phyloP scores from a whole-genome alignment of 2,113 vertebrate genomes.

The Orthochromis indermauri region DNA sequence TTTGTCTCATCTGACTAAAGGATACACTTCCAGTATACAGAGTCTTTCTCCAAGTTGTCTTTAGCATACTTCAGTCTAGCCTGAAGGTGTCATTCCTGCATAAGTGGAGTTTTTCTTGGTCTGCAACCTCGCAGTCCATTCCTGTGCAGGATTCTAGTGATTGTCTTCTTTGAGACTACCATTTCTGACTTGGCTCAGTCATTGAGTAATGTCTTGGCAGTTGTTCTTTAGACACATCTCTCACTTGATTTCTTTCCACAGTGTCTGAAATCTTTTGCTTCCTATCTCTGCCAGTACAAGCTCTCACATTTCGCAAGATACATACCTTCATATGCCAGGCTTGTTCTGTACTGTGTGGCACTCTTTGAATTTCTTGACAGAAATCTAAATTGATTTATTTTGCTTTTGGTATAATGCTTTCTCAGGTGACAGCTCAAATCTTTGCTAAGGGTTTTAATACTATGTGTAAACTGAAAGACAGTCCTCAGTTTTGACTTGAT shows the following conservation, averaged over 20 bases:
- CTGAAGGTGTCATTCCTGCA: background rate
- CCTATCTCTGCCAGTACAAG: background rate
- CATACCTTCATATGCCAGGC: background rate
- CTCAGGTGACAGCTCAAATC: background rate
- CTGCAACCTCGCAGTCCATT: background rate
- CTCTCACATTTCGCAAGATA: background rate
- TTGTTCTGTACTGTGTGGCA: background rate
- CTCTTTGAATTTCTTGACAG: background rate
- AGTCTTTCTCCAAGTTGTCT: background rate
- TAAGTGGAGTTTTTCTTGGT: background rate
- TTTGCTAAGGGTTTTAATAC: background rate
- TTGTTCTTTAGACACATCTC: background rate
- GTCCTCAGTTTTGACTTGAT: background rate
- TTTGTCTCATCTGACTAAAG: background rate
- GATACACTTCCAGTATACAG: background rate
- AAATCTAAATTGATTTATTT: background rate
- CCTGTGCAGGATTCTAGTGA: background rate
- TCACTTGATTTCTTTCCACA: background rate
- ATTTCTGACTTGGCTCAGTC: background rate
- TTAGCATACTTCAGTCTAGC: background rate
- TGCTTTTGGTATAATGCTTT: background rate
- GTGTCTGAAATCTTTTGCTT: background rate
- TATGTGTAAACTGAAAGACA: background rate
- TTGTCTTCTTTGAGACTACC: background rate
- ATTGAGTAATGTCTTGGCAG: background rate